Conservation (phyloP, 2,888 invertebrate species). For the Congeria kusceri region DNA sequence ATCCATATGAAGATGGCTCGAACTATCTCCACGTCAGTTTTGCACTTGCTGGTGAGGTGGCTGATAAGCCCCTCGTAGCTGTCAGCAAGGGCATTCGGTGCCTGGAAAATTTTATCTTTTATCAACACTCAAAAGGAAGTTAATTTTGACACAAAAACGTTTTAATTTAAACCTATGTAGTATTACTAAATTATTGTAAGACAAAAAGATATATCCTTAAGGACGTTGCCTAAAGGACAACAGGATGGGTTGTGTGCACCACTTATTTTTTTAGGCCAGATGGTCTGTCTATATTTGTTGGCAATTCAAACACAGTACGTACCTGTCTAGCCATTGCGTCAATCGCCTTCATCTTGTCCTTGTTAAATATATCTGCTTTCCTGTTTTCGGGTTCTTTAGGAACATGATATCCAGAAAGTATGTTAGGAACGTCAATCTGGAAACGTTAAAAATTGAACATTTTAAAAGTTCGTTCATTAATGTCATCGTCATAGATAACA, state of each 20-base stretch:
- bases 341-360: constrained; percentile 37
- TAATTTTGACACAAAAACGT: no score
- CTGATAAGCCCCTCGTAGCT: constrained; percentile 47
- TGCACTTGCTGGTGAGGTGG: constrained; percentile 51
- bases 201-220: background rate
- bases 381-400: constrained; percentile 28
- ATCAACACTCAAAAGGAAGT: no score
- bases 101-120: constrained; percentile 20
- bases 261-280: no score
- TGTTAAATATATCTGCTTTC: constrained; percentile 38
- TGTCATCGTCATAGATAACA: no score
- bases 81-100: constrained; percentile 47
- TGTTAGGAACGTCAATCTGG: constrained; percentile 52
- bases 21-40: constrained; percentile 54
- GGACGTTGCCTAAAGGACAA: background rate
- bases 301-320: background rate
- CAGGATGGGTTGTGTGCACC: no score
- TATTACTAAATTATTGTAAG: background rate
- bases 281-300: no score
- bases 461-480: no score
- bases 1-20: constrained; percentile 65
- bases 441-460: background rate
- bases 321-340: constrained; percentile 55
- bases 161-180: no score
- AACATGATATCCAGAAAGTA: constrained; percentile 44